Evolutionary conservation across 2,797 vertebrate genomes (phyloP).

Genomic region (Chaetodon trifasciatus): DNA sequence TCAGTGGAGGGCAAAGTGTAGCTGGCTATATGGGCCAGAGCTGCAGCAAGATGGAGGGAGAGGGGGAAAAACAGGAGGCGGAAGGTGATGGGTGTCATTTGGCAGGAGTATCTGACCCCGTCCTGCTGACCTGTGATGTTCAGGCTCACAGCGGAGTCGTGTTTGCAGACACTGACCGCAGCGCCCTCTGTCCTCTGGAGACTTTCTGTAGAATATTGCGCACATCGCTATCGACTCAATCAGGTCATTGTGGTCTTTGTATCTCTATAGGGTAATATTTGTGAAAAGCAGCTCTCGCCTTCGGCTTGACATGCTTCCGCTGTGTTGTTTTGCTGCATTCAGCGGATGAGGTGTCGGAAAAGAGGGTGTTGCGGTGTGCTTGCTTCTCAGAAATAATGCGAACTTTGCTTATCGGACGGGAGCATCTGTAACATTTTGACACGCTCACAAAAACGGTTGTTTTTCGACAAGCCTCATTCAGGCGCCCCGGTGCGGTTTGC

Average conservation of each 20-base stretch:
- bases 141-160: not conserved
- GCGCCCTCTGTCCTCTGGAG: not conserved
- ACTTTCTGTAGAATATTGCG: conserved; percentile 53
- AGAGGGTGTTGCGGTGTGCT: conserved; percentile 72
- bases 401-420: conserved; percentile 74
- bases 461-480: conserved; percentile 58
- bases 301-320: conserved; percentile 48
- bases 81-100: conserved; percentile 7
- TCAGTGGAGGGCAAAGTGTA: conserved; percentile 66
- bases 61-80: not conserved
- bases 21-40: conserved; percentile 41
- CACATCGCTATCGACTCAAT: conserved; percentile 56
- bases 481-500: conserved; percentile 52
- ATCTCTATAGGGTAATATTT: conserved; percentile 62
- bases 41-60: conserved; percentile 25
- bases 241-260: conserved; percentile 66
- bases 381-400: conserved; percentile 84
- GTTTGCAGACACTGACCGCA: not conserved
- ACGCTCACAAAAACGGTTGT: conserved; percentile 56
- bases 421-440: conserved; percentile 62
- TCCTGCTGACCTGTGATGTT: conserved; percentile 1
- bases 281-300: conserved; percentile 42
- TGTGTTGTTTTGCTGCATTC: conserved; percentile 65
- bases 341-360: conserved; percentile 76
- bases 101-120: not conserved